Base-by-base conservation (phyloP, 2,797 vertebrate genomes). In the Sebastes taczanowskii region DNA sequence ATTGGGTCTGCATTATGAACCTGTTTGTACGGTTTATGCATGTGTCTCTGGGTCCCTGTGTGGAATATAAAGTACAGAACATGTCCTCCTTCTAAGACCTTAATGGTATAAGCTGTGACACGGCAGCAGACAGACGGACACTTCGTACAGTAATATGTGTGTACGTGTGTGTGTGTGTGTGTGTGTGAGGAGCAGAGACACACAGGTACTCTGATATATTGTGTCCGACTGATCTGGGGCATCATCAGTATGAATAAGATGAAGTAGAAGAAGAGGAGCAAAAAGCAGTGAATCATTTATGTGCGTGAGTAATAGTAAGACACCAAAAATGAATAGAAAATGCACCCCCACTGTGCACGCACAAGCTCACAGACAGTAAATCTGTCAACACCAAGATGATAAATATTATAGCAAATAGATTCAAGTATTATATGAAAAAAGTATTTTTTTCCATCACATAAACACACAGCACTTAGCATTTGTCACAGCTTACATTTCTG, bases 61-160 rank as follows among this genome's bases (percentile, higher is more conserved):
- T 75, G 46, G 59, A 66, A 75, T 66, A 73, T 52, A 83, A 1
- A 74, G 62, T 27, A 69, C 55, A 80, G 56, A 82, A 68, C 59
- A 83, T 18, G 53, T 22, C 34, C 22, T 76, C 22, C 62, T 63
- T 71, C 55, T 86, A 76, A 89, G 66, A 88, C 65, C 60, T 80
- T 91, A 89, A 92, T 82, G 4, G 66, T 59, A 77, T 84, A 82
- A 90, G 78, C 81, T 86, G 81, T 61, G 80, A 86, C 71, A 76
- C 42, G 23, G 42, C 67, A 75, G 58, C 52, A 82, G 80, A 80
- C 87, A 89, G 83, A 86, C 80, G 78, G 85, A 82, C 74, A 78
- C 55, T 16, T 25, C 13, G 22, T 35, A 25, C n/a, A 73, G 60
- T 63, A 14, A 3, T 38, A n/a, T 25, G 29, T 25, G 20, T 32